These are phyloP conservation scores for Pampus argenteus DNA, from an alignment of 2,797 vertebrate species.

Conservation along the genomic window DNA sequence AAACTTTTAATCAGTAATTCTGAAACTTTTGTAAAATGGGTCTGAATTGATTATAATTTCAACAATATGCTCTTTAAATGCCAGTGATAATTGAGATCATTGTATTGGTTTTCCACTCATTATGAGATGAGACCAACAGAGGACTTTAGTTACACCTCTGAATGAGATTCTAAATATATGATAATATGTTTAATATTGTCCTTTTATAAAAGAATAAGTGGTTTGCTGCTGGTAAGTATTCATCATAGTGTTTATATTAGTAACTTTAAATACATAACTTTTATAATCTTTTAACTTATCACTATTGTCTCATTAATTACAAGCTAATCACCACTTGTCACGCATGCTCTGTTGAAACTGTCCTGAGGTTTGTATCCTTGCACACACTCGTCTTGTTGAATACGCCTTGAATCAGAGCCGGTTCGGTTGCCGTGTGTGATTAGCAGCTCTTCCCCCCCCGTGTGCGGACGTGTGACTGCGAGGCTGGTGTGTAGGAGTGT, in stretches of 20 bases:
- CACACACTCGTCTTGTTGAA: background rate
- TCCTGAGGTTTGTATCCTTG: background rate
- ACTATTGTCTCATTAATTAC: background rate
- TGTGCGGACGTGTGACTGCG: constrained; percentile 57
- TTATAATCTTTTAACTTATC: background rate
- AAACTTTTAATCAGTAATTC: background rate
- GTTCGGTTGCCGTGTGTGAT: constrained; percentile 59
- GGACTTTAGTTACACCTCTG: background rate
- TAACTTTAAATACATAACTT: too few species aligned
- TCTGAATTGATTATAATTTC: background rate
- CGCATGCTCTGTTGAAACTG: background rate
- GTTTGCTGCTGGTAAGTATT: background rate
- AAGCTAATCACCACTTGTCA: background rate
- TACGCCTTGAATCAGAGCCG: constrained; percentile 77
- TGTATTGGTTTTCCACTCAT: background rate
- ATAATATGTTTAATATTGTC: background rate
- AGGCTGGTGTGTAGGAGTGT: constrained; percentile 66
- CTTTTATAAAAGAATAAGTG: constrained; percentile 4
- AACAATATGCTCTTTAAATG: background rate
- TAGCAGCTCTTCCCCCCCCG: constrained; percentile 50
- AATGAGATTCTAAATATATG: background rate
- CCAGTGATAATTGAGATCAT: background rate
- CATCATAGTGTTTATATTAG: too few species aligned
- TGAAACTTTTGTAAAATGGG: background rate
- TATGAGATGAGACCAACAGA: background rate